Evolutionary conservation across 2,797 vertebrate genomes (phyloP), one percentile per base, ranked within the genome.

Genomic region (Leontopithecus rosalia): DNA sequence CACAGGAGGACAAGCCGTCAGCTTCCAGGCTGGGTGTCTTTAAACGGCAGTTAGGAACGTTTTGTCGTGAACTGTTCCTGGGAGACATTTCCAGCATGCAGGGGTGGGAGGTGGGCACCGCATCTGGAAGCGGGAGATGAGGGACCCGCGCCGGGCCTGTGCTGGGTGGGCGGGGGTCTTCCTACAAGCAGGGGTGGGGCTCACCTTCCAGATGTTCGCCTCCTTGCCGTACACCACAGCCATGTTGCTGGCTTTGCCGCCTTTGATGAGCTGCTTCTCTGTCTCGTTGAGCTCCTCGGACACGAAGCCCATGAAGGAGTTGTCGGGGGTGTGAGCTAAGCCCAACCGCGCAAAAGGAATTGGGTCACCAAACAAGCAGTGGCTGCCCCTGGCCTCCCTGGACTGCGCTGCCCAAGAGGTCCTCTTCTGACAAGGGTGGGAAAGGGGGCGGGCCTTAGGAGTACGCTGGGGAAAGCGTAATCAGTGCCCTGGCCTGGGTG

Each of bases 291-390:
- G 99, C 98, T 99, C 99, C 98, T 99, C 99, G 0, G 99, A 99
- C 98, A 99, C 99, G 13, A 99, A 99, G 96, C 99, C 99, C 99
- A 99, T 99, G 98, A 99, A 99, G 96, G 99, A 99, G 98, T 99
- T 99, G 98, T 99, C 99, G 0, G 99, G 99, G 24, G 99, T 99
- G 98, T 99, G 99, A 98, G 99, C 99, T 99, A 50, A 95, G 98
- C 94, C 83, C 98, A 41, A 77, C n/a, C n/a, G 58, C 0, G 14
- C 6, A 17, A 17, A 55, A 76, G 58, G 17, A 41, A 43, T 7
- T 57, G 67, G 33, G 55, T 90, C 26, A 70, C 80, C 39, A 3
- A 1, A 1, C 8, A 43, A 82, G n/a, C n/a, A 3, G 2, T 39
- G 57, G 1, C 36, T 2, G 1, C 61, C 50, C 30, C 1, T 0